Base-by-base conservation (phyloP, 2,888 invertebrate species). In the Antheraea assamensis region DNA sequence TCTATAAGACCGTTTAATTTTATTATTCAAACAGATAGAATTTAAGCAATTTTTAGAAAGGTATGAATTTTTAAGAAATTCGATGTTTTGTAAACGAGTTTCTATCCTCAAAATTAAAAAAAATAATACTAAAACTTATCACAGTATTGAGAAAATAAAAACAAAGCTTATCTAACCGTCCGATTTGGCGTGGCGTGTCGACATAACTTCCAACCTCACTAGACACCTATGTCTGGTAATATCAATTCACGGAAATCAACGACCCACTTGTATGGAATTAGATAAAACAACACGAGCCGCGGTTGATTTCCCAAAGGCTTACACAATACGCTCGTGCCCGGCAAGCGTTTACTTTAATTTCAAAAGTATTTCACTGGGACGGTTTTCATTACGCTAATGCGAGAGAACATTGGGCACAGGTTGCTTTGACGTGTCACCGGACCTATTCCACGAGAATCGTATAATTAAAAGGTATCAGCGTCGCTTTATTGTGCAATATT, bases 301-400 rank as follows among this genome's bases (percentile, higher is more conserved):
- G 82, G 87, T 83, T 89, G 88, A 90, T 90, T 90, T 90, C 90
- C 90, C 90, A 19, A 42, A 80, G 79, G 88, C 74, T 70, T 73
- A 81, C 80, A 85, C 83, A 85, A 83, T 84, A 81, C 80, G 78
- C 77, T 74, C 75, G 17, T 55, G 75, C 75, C 78, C 78, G 77
- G 81, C 84, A 81, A 84, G 76, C 85, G 87, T 85, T 88, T 86
- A 87, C 84, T 88, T 87, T 88, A 88, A 90, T 88, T 88, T 85
- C 83, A 78, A 86, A 87, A 87, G 88, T 87, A 88, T 89, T 88
- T 86, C 86, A 82, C 78, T 78, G 82, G 84, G 82, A 79, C 79
- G 82, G 81, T 87, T 88, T 86, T 87, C 87, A 89, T 89, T 87
- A 88, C 74, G 76, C 83, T 87, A 89, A 89, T 88, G 88, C 76